Evolutionary conservation across 2,797 vertebrate genomes (phyloP), one percentile per base, ranked within the genome.

Genomic region (Limosa lapponica): DNA sequence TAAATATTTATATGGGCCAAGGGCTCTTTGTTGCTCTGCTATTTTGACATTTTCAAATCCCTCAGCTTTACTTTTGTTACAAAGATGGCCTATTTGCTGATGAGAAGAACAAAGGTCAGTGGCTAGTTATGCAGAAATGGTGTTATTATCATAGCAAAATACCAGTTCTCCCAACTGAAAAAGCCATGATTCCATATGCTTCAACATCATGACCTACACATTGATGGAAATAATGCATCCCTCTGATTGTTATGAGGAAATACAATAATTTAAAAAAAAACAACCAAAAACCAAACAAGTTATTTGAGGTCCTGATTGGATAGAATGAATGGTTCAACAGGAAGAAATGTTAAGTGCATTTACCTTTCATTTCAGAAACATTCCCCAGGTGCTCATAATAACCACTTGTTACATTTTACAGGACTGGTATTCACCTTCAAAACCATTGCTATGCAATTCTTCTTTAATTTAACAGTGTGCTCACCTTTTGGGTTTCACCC

Each of bases 1-100:
- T 97, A 97, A 98, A 98, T 96, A 96, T 97, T 97, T 97, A 94
- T 96, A 96, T 74, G 74, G 57, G 93, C 92, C 96, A 88, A 96
- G 90, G 71, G 72, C 44, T 92, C 84, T 92, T 91, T 92, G 34
- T 96, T 97, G 39, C 82, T 87, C 84, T 95, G 59, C 79, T 73
- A 75, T 90, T 96, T 93, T 97, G 96, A 94, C 78, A 96, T 96
- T 96, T 97, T 67, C 46, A 97, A 93, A 95, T 93, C 84, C 74
- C 61, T 93, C 71, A 80, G 87, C 67, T 72, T 96, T 92, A 86
- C 80, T 95, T 95, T 69, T 95, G 59, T 96, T 92, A 93, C 85
- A 93, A 91, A 94, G 49, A 89, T 13, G 16, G 70, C 77, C 46
- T 87, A 92, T 90, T 96, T 97, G 66, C 82, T 85, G 91, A 89